Base-by-base conservation (phyloP, 2,888 invertebrate species). In the Oscheius sp. region DNA sequence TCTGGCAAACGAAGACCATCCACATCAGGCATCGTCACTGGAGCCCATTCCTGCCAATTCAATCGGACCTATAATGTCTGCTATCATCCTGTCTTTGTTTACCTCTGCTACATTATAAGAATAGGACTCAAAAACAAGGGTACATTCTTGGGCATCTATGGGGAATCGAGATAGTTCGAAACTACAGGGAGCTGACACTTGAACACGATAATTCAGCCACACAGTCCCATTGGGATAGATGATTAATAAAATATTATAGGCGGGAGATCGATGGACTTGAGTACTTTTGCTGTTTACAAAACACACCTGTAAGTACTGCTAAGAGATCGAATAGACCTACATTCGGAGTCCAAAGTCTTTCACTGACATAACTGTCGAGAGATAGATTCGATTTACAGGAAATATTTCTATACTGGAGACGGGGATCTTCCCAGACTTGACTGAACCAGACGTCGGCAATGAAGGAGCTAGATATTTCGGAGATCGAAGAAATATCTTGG, bases 391-490 rank as follows among this genome's bases (percentile, higher is more conserved):
- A 72, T 67, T 85, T 83, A 70, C 85, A 85, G 3, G 81, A 80
- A 32, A 82, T 75, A 67, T 85, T 77, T 67, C 77, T 69, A 69
- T 84, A 84, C 24, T 80, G 80, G 44, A 84, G 68, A 47, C 84
- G 68, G 26, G 82, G 78, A 67, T 84, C 84, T 38, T 75, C 73
- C 84, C 84, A 84, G 1, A 84, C 80, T 66, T 85, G 82, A 61
- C 78, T 78, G 72, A 85, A 84, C 84, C 84, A 84, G 14, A 85
- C 83, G 71, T 84, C 84, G 6, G 85, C 85, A 9, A 84, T 77
- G 66, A 84, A 84, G 1, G 82, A 80, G 49, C 80, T 77, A 33
- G 85, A 80, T 49, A 85, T 84, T 62, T 84, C 84, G 2, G 83
- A 83, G 64, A 84, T 85, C 26, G 82, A 81, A 2, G 82, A 81